phyloP scores from a whole-genome alignment of 1,140 invertebrate genomes.

The Drosophila miranda region DNA sequence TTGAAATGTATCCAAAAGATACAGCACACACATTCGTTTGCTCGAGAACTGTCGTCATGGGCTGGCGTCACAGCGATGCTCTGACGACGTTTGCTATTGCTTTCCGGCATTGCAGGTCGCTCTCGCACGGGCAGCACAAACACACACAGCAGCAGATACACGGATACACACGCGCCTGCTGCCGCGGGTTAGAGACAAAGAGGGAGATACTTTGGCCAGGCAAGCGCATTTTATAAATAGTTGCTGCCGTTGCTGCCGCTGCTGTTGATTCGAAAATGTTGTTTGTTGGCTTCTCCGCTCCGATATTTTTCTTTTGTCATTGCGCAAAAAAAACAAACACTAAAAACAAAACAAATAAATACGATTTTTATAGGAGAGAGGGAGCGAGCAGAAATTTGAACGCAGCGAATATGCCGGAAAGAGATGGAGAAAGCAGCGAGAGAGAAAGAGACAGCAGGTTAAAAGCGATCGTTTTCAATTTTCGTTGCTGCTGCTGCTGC shows the following conservation, averaged over 20 bases:
- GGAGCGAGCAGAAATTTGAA: slow-evolving; percentile 4
- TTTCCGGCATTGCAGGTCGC: slow-evolving; percentile 74
- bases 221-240: slow-evolving; percentile 79
- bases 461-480: slow-evolving; percentile 70
- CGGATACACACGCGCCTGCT: slow-evolving; percentile 23
- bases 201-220: slow-evolving; percentile 56
- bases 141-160: slow-evolving; percentile 28
- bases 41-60: slow-evolving; percentile 67
- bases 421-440: slow-evolving; percentile 13
- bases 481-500: slow-evolving; percentile 47
- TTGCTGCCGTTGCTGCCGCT: slow-evolving; percentile 61
- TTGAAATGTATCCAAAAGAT: slow-evolving; percentile 66
- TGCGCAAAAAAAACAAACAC: slow-evolving; percentile 66
- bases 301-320: slow-evolving; percentile 59
- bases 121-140: slow-evolving; percentile 42
- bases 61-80: slow-evolving; percentile 58
- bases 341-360: slow-evolving; percentile 36
- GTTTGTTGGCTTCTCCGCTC: slow-evolving; percentile 62
- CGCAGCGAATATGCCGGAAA: neutral
- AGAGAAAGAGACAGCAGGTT: slow-evolving; percentile 17
- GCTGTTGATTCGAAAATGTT: slow-evolving; percentile 63
- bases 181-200: neutral
- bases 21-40: slow-evolving; percentile 8
- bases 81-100: slow-evolving; percentile 63
- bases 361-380: slow-evolving; percentile 8